These are phyloP conservation scores for Drosophila rhopaloa DNA, from an alignment of 1,140 invertebrate genomes.

Conservation along the genomic window DNA sequence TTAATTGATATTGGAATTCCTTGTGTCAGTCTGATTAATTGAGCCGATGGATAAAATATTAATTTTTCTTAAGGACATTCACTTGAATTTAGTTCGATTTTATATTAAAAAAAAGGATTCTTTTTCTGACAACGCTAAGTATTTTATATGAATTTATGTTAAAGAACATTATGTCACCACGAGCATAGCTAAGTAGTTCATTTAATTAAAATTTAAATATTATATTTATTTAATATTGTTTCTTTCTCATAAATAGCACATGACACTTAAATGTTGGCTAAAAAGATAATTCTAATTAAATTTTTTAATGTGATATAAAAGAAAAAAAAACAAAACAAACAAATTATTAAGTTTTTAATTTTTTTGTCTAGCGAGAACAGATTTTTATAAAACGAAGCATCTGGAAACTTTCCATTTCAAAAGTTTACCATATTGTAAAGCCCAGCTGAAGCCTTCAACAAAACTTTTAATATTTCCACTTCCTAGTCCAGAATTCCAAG, in stretches of 20 bases:
- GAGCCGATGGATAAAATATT: conserved; percentile 9
- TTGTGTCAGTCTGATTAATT: conserved; percentile 25
- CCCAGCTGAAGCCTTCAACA: conserved; percentile 2
- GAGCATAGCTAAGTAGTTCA: no score
- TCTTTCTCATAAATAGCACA: no score
- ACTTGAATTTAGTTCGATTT: conserved; percentile 6
- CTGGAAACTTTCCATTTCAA: conserved; percentile 32
- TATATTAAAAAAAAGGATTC: background rate
- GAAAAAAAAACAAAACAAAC: background rate
- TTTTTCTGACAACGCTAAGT: no score
- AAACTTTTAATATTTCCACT: conserved; percentile 10
- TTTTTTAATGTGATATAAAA: no score
- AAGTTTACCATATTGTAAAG: background rate
- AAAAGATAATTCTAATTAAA: no score
- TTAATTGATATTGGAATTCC: conserved; percentile 21
- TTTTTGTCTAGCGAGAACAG: background rate
- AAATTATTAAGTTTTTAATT: background rate
- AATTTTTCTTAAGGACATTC: conserved; percentile 7
- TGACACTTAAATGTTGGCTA: no score
- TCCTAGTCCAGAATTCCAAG: conserved; percentile 28
- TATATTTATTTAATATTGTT: no score
- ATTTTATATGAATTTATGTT: no score
- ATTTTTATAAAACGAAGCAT: no score
- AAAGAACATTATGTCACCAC: no score
- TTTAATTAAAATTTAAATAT: no score